Percentiles rank a stretch among this genome's conserved stretches.
Evolutionary conservation across 2,888 invertebrate genomes (phyloP).

Genomic region (Toxonevra muliebris): DNA sequence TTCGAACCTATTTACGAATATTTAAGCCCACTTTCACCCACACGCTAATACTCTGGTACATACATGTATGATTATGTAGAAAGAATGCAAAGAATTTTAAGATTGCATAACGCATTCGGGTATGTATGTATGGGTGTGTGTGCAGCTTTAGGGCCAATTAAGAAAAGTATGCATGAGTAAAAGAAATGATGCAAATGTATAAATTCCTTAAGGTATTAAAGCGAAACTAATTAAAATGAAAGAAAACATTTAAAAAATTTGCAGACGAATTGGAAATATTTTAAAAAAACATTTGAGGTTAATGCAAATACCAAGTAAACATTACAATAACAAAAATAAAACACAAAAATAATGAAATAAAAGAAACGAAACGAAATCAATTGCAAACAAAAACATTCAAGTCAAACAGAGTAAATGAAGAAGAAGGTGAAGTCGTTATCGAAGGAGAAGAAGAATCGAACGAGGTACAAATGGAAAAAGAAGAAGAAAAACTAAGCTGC

Average conservation of each 20-base stretch:
- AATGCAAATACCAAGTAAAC: conserved; percentile 12
- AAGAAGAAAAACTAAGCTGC: no score
- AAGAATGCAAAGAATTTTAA: conserved; percentile 23
- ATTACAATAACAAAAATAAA: no score
- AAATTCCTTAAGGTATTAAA: conserved; percentile 30
- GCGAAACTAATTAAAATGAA: conserved; percentile 16
- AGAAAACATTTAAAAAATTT: conserved; percentile 30
- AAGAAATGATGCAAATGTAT: conserved; percentile 14
- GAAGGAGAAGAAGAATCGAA: no score
- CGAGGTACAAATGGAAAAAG: no score
- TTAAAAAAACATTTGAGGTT: conserved; percentile 20
- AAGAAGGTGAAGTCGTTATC: no score
- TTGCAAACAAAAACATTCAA: no score
- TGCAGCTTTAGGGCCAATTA: conserved; percentile 6
- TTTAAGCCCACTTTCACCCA: background rate
- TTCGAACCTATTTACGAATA: background rate
- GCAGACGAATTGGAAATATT: conserved; percentile 3
- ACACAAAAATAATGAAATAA: no score
- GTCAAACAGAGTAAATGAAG: no score
- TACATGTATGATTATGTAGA: no score
- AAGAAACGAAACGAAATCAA: no score
- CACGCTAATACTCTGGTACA: background rate
- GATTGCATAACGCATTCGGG: conserved; percentile 18
- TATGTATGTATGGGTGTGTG: no score
- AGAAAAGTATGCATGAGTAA: background rate